phyloP scores from a whole-genome alignment of 2,797 vertebrate genomes.

The Microctenopoma steveboyesi region DNA sequence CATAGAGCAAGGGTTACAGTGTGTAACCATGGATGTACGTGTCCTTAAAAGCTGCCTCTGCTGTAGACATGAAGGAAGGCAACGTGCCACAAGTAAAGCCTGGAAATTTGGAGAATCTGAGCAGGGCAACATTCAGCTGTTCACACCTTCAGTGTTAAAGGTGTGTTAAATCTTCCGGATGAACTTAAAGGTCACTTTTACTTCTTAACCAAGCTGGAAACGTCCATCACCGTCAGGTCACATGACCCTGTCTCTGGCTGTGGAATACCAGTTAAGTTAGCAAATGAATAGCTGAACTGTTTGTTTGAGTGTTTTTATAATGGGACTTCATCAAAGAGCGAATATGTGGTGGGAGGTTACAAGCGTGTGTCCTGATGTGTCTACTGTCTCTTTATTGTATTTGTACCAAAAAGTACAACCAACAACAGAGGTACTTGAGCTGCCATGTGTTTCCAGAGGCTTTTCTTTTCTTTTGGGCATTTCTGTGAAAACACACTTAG shows the following conservation, averaged over 20 bases:
- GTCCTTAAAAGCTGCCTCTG: too few relatives aligned
- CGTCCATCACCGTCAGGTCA: neutral
- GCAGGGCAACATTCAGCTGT: neutral
- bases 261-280: constrained; percentile 14
- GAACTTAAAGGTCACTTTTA: constrained; percentile 32
- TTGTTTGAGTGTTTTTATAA: constrained; percentile 18
- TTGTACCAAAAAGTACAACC: neutral
- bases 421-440: neutral
- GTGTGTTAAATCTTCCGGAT: constrained; percentile 14
- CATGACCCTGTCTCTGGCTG: neutral
- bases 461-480: neutral
- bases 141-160: neutral
- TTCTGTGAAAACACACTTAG: constrained; percentile 52
- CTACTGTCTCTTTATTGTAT: too few relatives aligned
- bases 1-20: too few relatives aligned
- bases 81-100: neutral
- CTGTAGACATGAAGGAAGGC: too few relatives aligned
- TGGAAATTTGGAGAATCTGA: constrained; percentile 17
- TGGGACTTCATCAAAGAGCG: neutral
- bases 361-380: too few relatives aligned
- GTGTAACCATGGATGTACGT: too few relatives aligned
- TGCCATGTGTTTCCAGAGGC: constrained; percentile 4
- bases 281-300: constrained; percentile 38
- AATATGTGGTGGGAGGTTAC: too few relatives aligned
- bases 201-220: neutral